Percentiles rank a stretch among this genome's conserved stretches.
phyloP scores from a whole-genome alignment of 2,113 vertebrate species.

The Microcebus jonahi region DNA sequence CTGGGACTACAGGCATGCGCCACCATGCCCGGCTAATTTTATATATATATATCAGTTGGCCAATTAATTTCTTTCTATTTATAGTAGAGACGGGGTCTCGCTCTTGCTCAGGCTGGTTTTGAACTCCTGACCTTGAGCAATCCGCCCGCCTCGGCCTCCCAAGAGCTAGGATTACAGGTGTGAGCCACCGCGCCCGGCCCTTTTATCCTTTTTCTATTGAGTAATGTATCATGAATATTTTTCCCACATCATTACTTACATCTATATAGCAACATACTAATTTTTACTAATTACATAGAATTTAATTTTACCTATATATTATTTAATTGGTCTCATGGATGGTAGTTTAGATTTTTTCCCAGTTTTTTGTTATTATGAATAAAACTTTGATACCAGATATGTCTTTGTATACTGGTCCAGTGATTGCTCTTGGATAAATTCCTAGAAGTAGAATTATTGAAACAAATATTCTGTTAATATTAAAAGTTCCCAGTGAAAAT shows the following conservation, averaged over 20 bases:
- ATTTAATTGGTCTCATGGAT: background rate
- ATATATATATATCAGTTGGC: too few relatives aligned
- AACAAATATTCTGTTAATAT: background rate
- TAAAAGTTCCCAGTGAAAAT: slow-evolving; percentile 35
- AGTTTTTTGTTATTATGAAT: background rate
- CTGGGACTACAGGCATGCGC: too few relatives aligned
- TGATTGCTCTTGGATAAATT: slow-evolving; percentile 1
- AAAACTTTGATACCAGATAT: background rate
- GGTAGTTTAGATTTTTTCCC: slow-evolving; percentile 26
- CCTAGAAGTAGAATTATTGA: slow-evolving; percentile 15
- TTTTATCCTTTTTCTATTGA: slow-evolving; percentile 46
- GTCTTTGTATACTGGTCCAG: background rate
- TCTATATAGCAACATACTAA: background rate
- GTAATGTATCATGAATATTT: background rate
- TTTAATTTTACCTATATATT: background rate
- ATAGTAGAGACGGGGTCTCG: too few relatives aligned
- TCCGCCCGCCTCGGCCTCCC: too few relatives aligned
- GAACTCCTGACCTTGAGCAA: too few relatives aligned
- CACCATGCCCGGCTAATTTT: too few relatives aligned
- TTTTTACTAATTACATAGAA: background rate
- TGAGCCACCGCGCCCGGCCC: too few relatives aligned
- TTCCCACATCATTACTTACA: background rate
- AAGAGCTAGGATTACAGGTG: too few relatives aligned
- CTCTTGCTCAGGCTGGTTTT: too few relatives aligned
- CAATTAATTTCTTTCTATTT: too few relatives aligned